A percentile compares a stretch with the other conserved stretches of the same genome.
Conservation (phyloP, 2,113 vertebrate genomes). For the Tichodroma muraria region DNA sequence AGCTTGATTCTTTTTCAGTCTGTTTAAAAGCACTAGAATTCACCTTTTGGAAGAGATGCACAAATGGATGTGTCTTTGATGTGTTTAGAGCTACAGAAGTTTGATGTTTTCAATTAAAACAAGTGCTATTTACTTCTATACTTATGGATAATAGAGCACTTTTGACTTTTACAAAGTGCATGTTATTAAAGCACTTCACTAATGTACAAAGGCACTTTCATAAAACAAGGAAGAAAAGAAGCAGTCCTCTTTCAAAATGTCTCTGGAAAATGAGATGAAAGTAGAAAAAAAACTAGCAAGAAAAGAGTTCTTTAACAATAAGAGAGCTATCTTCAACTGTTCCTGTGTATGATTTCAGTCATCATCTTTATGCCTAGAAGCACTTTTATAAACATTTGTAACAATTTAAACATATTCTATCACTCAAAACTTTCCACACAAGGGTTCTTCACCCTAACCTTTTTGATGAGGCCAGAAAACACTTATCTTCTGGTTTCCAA, state of each 20-base stretch:
- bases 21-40: slow-evolving; percentile 48
- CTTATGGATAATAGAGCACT: slow-evolving; percentile 45
- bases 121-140: slow-evolving; percentile 60
- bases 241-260: slow-evolving; percentile 48
- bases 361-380: slow-evolving; percentile 56
- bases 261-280: slow-evolving; percentile 64
- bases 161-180: slow-evolving; percentile 32
- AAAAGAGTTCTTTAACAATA: slow-evolving; percentile 56
- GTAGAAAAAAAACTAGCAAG: slow-evolving; percentile 10
- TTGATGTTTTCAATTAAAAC: slow-evolving; percentile 65
- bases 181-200: slow-evolving; percentile 55
- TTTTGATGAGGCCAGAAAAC: slow-evolving; percentile 51
- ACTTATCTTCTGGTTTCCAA: slow-evolving; percentile 42
- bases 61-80: slow-evolving; percentile 58
- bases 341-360: slow-evolving; percentile 39
- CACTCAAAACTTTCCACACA: slow-evolving; percentile 49
- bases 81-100: slow-evolving; percentile 58
- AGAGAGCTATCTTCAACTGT: slow-evolving; percentile 38
- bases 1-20: slow-evolving; percentile 26
- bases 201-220: slow-evolving; percentile 52
- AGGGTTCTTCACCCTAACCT: slow-evolving; percentile 55
- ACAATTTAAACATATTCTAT: slow-evolving; percentile 55
- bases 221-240: slow-evolving; percentile 55
- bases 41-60: slow-evolving; percentile 38
- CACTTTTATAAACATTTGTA: slow-evolving; percentile 57